These are phyloP conservation scores for Argopecten irradians DNA, from an alignment of 1,140 invertebrate genomes.

Conservation along the genomic window DNA sequence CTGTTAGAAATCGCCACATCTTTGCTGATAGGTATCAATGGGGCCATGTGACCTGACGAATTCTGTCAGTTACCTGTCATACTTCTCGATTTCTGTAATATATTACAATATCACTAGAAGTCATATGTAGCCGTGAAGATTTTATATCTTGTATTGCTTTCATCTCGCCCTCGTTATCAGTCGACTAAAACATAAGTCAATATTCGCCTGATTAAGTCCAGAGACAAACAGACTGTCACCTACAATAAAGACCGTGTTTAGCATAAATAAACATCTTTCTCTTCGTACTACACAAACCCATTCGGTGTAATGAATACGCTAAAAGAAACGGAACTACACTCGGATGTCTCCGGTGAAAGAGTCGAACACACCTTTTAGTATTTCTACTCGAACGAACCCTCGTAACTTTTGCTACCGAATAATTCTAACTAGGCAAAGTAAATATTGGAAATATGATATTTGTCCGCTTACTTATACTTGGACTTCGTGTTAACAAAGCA, in stretches of 20 bases:
- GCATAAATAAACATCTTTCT: not conserved
- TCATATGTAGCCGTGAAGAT: not conserved
- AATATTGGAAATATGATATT: not conserved
- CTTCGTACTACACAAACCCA: not conserved
- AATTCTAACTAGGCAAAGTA: not conserved
- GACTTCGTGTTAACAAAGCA: too few relatives aligned
- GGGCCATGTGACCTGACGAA: not conserved
- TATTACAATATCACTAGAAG: not conserved
- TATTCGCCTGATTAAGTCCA: not conserved
- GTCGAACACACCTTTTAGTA: not conserved
- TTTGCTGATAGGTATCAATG: not conserved
- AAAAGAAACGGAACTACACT: not conserved
- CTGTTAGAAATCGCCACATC: not conserved
- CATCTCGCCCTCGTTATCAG: slow-evolving; percentile 3
- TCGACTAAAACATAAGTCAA: slow-evolving; percentile 6
- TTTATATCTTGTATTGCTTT: slow-evolving; percentile 11
- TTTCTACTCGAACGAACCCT: not conserved
- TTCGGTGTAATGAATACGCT: not conserved
- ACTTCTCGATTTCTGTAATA: not conserved
- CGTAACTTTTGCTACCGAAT: not conserved
- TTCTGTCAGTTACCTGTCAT: slow-evolving; percentile 16
- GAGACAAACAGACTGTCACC: not conserved
- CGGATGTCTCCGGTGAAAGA: not conserved
- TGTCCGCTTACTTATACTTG: too few relatives aligned
- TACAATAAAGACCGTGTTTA: not conserved